phyloP scores from a whole-genome alignment of 2,888 invertebrate genomes.

The Thumatha senex region DNA sequence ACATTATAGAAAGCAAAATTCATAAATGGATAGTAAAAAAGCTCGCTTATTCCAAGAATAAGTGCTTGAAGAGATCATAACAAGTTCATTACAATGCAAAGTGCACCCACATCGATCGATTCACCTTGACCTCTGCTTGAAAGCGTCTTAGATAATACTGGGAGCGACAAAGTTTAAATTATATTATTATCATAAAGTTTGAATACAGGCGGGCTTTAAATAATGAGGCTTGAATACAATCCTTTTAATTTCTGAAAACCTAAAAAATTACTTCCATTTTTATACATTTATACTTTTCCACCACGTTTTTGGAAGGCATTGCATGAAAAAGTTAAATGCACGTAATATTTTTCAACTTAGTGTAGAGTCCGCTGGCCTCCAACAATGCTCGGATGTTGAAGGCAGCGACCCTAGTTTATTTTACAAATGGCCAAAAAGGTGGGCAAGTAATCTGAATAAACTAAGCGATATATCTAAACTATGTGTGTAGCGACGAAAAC shows the following conservation, averaged over 20 bases:
- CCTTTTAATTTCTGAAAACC: not conserved
- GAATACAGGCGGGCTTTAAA: not conserved
- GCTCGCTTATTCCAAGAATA: not conserved
- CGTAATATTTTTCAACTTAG: too few species aligned
- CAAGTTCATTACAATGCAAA: constrained; percentile 27
- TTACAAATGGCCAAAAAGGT: too few species aligned
- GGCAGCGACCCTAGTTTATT: too few species aligned
- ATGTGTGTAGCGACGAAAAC: too few species aligned
- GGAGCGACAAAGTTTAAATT: constrained; percentile 1
- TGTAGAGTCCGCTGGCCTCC: too few species aligned
- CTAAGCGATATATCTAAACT: too few species aligned
- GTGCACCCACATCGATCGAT: constrained; percentile 25
- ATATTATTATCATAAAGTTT: constrained; percentile 5
- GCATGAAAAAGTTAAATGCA: too few species aligned
- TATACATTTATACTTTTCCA: not conserved
- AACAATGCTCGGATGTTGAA: too few species aligned
- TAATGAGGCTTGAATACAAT: not conserved
- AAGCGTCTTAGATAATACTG: constrained; percentile 10
- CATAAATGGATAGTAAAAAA: not conserved
- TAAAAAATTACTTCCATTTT: not conserved
- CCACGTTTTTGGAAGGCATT: too few species aligned
- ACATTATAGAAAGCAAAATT: too few species aligned
- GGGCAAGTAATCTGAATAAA: too few species aligned
- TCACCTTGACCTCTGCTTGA: constrained; percentile 20
- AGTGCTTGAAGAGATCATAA: not conserved